These are phyloP conservation scores for Drosophila pseudotakahashii DNA, from an alignment of 2,888 invertebrate genomes.

Conservation along the genomic window DNA sequence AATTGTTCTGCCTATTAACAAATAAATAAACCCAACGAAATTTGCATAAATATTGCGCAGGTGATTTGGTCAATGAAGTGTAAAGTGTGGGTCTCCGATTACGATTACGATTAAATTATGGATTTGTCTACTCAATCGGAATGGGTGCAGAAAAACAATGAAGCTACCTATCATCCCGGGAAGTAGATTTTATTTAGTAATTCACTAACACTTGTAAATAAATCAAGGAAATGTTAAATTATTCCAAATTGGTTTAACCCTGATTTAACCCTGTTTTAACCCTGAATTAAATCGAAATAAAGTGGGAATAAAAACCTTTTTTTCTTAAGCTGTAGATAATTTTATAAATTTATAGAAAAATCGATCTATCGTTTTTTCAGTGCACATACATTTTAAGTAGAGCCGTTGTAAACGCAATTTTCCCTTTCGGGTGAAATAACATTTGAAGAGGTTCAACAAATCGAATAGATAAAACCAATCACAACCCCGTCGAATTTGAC, in stretches of 20 bases:
- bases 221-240: too few species aligned
- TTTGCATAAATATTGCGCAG: constrained; percentile 65
- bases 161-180: not conserved
- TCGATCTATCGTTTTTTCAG: too few species aligned
- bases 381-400: not conserved
- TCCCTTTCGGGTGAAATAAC: constrained; percentile 1
- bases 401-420: not conserved
- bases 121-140: constrained; percentile 31
- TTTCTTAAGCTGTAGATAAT: too few species aligned
- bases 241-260: too few species aligned
- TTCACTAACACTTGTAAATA: not conserved
- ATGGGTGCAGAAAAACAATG: constrained; percentile 11
- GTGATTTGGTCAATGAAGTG: constrained; percentile 70
- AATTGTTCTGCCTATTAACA: constrained; percentile 76
- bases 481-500: constrained; percentile 2
- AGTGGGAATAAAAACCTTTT: too few species aligned
- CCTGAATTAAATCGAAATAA: too few species aligned
- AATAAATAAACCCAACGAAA: constrained; percentile 57
- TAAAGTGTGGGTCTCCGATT: constrained; percentile 7
- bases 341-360: too few species aligned
- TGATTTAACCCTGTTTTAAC: too few species aligned
- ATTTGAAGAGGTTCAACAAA: constrained; percentile 26
- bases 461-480: constrained; percentile 45
- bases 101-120: not conserved
- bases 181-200: not conserved